Conservation (phyloP, 2,888 invertebrate species). For the Sphaerophoria taeniata region DNA sequence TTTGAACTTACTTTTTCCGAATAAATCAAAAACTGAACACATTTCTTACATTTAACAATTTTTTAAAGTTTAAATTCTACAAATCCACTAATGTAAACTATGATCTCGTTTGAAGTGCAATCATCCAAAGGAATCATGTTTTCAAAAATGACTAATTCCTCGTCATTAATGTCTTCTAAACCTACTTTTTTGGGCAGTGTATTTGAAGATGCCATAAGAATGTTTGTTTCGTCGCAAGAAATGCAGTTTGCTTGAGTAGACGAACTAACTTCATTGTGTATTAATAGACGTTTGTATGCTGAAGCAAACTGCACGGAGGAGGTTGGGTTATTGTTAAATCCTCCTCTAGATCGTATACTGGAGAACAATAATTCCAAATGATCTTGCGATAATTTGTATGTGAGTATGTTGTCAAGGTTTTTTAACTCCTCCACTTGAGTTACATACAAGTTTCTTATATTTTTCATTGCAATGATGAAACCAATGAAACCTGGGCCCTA, state of each 20-base stretch:
- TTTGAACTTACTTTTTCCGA: too few species aligned
- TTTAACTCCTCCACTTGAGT: not conserved
- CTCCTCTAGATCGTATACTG: slow-evolving; percentile 8
- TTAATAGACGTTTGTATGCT: too few species aligned
- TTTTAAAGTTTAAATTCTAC: not conserved
- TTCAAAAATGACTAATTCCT: not conserved
- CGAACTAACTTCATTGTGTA: slow-evolving; percentile 21
- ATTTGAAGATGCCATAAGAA: not conserved
- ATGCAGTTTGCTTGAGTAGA: slow-evolving; percentile 32
- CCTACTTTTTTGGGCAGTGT: not conserved
- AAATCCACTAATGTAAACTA: not conserved
- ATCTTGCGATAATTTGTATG: slow-evolving; percentile 15
- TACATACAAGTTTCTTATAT: not conserved
- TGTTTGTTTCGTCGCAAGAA: not conserved
- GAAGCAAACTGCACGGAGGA: slow-evolving; percentile 6
- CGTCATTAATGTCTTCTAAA: not conserved
- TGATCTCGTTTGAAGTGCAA: not conserved
- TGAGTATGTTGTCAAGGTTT: not conserved
- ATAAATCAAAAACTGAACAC: not conserved
- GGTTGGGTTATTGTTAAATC: slow-evolving; percentile 30
- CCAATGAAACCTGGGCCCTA: too few species aligned
- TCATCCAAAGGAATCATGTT: not conserved
- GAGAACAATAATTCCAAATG: slow-evolving; percentile 14
- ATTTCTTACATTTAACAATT: not conserved
- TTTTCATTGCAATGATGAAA: too few species aligned